A percentile compares a stretch with the other conserved stretches of the same genome.
Evolutionary conservation across 2,113 vertebrate species (phyloP).

Genomic region (Vulpes ferrilata): DNA sequence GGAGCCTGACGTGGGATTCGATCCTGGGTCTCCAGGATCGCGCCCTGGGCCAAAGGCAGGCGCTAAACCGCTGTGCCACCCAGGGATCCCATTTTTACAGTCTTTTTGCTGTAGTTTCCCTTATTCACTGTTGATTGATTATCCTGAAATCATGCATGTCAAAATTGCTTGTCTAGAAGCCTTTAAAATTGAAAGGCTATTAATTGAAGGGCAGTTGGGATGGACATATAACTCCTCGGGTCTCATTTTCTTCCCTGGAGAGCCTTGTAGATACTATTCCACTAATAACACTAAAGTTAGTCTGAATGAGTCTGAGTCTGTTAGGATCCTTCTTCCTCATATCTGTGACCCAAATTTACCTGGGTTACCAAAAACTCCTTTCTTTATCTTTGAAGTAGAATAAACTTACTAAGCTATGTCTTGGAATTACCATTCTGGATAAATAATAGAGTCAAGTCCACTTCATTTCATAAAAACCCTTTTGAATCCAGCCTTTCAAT

Average conservation of each 20-base stretch:
- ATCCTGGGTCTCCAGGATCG: too few species aligned
- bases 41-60: too few species aligned
- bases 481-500: slow-evolving; percentile 3
- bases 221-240: background rate
- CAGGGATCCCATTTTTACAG: too few species aligned
- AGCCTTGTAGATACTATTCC: background rate
- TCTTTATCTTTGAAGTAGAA: background rate
- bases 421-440: background rate
- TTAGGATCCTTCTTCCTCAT: background rate
- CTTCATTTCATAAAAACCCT: background rate
- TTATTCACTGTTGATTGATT: background rate
- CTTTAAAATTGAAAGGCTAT: background rate
- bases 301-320: background rate
- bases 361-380: background rate
- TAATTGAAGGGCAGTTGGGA: background rate
- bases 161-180: background rate
- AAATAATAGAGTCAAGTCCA: background rate
- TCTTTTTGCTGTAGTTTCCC: background rate
- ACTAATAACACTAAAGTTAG: background rate
- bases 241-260: slow-evolving; percentile 32
- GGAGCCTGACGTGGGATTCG: too few species aligned
- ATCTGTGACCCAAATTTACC: background rate
- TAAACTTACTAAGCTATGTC: background rate
- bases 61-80: too few species aligned
- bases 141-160: slow-evolving; percentile 14